Evolutionary conservation across 2,888 invertebrate species (phyloP).

Genomic region (Clivina fossor): DNA sequence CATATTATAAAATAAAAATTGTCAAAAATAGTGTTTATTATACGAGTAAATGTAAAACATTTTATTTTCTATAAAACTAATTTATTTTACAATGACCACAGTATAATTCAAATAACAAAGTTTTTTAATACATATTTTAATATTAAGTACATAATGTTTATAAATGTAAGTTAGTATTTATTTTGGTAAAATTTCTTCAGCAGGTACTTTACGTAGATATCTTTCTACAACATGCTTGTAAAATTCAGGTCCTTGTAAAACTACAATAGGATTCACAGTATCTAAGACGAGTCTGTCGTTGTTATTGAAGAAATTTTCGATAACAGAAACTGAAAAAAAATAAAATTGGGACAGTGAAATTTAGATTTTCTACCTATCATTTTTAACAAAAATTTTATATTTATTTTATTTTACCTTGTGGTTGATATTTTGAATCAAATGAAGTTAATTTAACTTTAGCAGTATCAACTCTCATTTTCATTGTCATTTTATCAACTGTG

Average conservation of each 20-base stretch:
- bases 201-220: constrained; percentile 4
- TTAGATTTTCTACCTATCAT: too few species aligned
- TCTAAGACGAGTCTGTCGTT: constrained; percentile 68
- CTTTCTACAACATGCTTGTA: constrained; percentile 20
- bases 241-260: constrained; percentile 11
- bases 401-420: constrained; percentile 59
- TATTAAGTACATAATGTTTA: too few species aligned
- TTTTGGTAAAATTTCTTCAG: constrained; percentile 12
- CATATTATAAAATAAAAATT: too few species aligned
- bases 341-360: too few species aligned
- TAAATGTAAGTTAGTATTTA: constrained; percentile 7
- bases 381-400: too few species aligned
- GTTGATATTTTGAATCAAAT: constrained; percentile 58
- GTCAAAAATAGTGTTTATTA: too few species aligned
- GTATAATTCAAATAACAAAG: too few species aligned
- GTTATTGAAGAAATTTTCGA: constrained; percentile 70
- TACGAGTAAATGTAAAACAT: too few species aligned
- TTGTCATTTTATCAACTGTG: constrained; percentile 61
- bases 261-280: constrained; percentile 63
- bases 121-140: too few species aligned
- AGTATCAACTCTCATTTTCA: constrained; percentile 63
- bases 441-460: constrained; percentile 61
- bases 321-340: constrained; percentile 62
- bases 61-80: too few species aligned
- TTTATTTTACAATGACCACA: too few species aligned